These are phyloP conservation scores for Oreochromis aureus DNA, from an alignment of 2,113 vertebrate genomes.

Conservation along the genomic window DNA sequence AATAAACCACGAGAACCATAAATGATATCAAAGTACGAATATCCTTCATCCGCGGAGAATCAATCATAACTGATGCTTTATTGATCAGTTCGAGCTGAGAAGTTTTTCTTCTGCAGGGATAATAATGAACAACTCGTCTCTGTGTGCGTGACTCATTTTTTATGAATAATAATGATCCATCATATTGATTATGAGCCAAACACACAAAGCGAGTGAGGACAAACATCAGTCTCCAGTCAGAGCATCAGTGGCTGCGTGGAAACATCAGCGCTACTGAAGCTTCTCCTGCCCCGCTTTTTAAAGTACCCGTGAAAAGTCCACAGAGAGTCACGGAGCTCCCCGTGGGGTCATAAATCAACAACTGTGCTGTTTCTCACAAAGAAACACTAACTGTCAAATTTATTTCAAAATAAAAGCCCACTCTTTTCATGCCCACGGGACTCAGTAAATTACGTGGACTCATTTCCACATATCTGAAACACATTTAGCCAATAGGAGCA, in stretches of 20 bases:
- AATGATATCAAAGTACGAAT: neutral
- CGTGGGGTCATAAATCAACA: neutral
- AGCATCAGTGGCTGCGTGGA: neutral
- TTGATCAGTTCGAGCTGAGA: neutral
- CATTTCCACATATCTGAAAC: neutral
- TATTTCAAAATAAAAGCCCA: neutral
- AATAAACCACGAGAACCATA: neutral
- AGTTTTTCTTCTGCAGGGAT: neutral
- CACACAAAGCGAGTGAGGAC: neutral
- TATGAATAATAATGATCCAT: neutral
- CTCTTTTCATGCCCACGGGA: neutral
- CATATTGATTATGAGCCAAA: neutral
- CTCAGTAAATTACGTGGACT: neutral
- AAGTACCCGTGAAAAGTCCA: neutral
- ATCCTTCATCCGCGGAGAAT: neutral
- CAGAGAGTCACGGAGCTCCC: neutral
- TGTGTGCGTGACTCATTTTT: neutral
- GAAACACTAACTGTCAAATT: rapidly evolving
- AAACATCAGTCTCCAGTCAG: neutral
- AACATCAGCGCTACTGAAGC: neutral
- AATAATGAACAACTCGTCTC: rapidly evolving
- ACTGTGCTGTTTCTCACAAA: neutral
- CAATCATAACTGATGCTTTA: neutral
- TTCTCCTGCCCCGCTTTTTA: neutral
- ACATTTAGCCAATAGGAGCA: neutral